Evolutionary conservation across 2,113 vertebrate species (phyloP), one percentile per base, ranked within the genome.

Genomic region (Amia ocellicauda): DNA sequence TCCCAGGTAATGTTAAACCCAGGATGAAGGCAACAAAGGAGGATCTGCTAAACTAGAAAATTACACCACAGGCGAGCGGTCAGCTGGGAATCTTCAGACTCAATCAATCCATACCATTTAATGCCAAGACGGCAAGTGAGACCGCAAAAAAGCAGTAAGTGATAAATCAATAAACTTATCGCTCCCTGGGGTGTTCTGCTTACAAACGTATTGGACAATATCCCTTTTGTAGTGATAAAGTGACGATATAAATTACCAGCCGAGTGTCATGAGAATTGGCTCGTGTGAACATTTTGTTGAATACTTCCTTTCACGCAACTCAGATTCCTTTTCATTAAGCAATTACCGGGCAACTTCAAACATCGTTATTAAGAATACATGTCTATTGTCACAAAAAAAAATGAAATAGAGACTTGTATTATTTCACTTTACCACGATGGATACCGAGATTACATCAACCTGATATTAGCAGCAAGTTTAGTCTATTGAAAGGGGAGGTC

Each of bases 131-230:
- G 79, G 80, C 73, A 80, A 81, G 47, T 84, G 75, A 79, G 78
- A 80, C 77, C 80, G 73, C 88, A 86, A 89, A n/a, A 70, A 86
- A 77, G 75, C 55, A 4, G 76, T 80, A 86, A 83, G 85, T 78
- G 85, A 92, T 90, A 82, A 89, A 94, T 94, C 93, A 94, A 94
- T 93, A 89, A 82, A 50, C 54, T 80, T 87, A 91, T 86, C 90
- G 78, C 88, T 90, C 90, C 83, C 87, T 52, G 28, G 86, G 85
- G 92, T 84, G 78, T 86, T 86, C 86, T 90, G 83, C 86, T 85
- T 87, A 86, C 67, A 88, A 85, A 88, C 74, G 64, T 84, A 87
- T 79, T 74, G 83, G 84, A 86, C 66, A 61, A 70, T 72, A 79
- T 81, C 77, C 75, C 74, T 83, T 87, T 84, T 78, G 82, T 7